phyloP scores from a whole-genome alignment of 2,113 vertebrate species.

The Tachycineta bicolor region DNA sequence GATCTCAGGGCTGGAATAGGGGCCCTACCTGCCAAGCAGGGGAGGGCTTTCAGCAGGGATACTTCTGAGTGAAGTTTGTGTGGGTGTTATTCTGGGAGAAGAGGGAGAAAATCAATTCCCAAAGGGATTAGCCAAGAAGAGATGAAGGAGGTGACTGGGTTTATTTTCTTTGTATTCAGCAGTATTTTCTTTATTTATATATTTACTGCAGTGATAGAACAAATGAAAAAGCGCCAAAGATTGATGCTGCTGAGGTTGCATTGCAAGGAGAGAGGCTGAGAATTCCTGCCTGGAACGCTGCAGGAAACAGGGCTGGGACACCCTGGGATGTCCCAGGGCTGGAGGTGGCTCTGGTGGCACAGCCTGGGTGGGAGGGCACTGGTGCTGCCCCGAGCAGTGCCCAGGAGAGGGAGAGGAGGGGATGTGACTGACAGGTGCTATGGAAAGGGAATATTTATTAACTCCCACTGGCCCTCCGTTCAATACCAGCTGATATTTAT shows the following conservation, averaged over 20 bases:
- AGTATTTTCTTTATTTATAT: neutral
- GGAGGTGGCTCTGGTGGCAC: neutral
- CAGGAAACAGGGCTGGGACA: neutral
- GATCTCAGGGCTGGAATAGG: neutral
- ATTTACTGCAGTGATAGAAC: neutral
- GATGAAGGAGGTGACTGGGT: neutral
- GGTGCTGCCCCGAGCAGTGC: neutral
- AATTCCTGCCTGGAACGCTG: neutral
- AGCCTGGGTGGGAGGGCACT: neutral
- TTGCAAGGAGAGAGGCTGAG: neutral
- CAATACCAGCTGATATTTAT: slow-evolving; percentile 18
- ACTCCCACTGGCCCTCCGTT: neutral
- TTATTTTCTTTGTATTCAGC: neutral
- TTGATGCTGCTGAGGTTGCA: neutral
- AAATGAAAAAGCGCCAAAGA: neutral
- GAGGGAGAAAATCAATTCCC: neutral
- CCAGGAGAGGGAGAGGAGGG: neutral
- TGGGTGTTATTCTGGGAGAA: neutral
- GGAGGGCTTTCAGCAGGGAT: neutral
- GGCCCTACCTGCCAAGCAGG: neutral
- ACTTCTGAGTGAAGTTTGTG: neutral
- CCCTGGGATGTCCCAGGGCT: neutral
- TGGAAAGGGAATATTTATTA: slow-evolving; percentile 7
- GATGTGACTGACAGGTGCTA: neutral
- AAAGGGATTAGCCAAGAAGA: neutral